Conservation (phyloP, 2,113 vertebrate species). For the Paedocypris sp. region DNA sequence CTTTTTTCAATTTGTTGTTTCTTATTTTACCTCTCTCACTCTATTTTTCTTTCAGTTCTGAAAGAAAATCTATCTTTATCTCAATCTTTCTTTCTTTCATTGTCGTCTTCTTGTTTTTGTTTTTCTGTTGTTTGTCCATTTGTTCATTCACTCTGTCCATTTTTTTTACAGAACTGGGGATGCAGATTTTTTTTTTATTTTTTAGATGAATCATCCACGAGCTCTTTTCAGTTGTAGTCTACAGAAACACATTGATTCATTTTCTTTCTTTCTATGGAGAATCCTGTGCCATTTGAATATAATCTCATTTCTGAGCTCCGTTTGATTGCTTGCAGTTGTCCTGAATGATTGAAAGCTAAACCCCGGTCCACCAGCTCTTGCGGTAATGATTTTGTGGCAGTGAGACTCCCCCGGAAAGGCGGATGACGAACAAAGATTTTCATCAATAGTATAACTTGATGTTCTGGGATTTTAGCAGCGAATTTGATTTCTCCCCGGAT, state of each 20-base stretch:
- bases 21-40: too few relatives aligned
- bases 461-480: slow-evolving; percentile 8
- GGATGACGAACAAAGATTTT: slow-evolving; percentile 6
- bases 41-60: too few relatives aligned
- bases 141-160: too few relatives aligned
- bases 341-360: slow-evolving; percentile 7
- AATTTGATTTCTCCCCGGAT: slow-evolving; percentile 6
- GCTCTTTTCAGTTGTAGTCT: not conserved
- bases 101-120: too few relatives aligned
- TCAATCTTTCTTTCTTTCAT: too few relatives aligned
- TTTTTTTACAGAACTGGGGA: too few relatives aligned
- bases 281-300: not conserved
- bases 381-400: slow-evolving; percentile 19
- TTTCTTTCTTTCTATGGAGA: not conserved
- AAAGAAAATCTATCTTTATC: too few relatives aligned
- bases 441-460: slow-evolving; percentile 3
- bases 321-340: slow-evolving; percentile 6
- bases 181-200: too few relatives aligned
- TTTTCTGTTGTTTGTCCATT: too few relatives aligned
- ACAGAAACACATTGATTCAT: not conserved
- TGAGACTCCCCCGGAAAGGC: not conserved
- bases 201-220: too few relatives aligned
- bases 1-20: too few relatives aligned
- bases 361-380: not conserved
- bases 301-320: not conserved